Percentiles rank a stretch among this genome's conserved stretches.
Evolutionary conservation across 2,113 vertebrate genomes (phyloP).

Genomic region (Puma concolor): DNA sequence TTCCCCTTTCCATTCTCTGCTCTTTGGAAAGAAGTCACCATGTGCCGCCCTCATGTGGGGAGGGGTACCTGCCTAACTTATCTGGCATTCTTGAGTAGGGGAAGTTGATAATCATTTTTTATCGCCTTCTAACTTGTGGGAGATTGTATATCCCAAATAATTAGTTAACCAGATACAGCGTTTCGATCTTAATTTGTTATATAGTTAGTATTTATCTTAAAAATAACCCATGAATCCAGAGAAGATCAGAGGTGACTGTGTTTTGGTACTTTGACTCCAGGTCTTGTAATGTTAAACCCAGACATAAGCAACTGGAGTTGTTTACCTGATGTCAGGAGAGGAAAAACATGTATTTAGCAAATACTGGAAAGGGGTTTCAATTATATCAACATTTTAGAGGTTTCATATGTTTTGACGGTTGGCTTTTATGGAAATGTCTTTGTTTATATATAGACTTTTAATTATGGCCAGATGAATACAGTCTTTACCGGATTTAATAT

Average conservation of each 20-base stretch:
- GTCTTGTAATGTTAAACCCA: background rate
- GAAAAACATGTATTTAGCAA: background rate
- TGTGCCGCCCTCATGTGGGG: accelerated
- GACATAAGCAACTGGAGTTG: background rate
- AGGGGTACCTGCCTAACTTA: background rate
- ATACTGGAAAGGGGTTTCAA: background rate
- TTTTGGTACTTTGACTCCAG: background rate
- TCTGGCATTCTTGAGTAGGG: background rate
- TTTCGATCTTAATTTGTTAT: background rate
- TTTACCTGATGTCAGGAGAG: background rate
- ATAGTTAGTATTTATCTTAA: background rate
- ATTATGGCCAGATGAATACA: background rate
- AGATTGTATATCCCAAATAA: background rate
- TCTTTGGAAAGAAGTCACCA: background rate
- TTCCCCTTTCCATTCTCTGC: background rate
- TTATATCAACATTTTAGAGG: background rate
- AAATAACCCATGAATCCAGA: background rate
- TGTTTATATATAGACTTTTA: background rate
- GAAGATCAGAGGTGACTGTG: background rate
- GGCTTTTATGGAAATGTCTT: background rate
- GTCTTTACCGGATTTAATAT: background rate
- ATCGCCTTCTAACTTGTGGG: background rate
- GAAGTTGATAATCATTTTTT: background rate
- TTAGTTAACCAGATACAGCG: background rate
- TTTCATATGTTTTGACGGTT: background rate